Conservation (phyloP, 2,888 invertebrate species). For the Oxystoma pomonae region DNA sequence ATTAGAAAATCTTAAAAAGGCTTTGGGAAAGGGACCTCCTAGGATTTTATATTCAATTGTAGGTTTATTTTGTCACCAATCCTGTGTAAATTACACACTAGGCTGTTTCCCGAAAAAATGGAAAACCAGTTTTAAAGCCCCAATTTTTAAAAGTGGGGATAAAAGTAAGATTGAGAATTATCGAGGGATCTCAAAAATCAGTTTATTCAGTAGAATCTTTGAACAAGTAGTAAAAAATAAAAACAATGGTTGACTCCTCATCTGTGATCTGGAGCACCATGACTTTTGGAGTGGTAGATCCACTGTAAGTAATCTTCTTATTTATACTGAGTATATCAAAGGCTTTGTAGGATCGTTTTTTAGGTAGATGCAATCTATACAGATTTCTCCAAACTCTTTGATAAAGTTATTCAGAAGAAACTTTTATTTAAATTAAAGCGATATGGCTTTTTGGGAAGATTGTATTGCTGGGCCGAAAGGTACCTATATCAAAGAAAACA, state of each 20-base stretch:
- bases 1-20: not conserved
- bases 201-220: not conserved
- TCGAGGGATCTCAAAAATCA: not conserved
- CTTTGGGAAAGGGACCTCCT: not conserved
- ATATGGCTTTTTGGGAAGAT: not conserved
- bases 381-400: not conserved
- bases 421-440: not conserved
- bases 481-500: not conserved
- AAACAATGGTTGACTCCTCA: not conserved
- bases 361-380: not conserved
- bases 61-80: not conserved
- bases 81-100: not conserved
- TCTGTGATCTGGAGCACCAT: not conserved
- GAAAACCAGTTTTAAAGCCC: not conserved
- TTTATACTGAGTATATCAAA: too few species aligned
- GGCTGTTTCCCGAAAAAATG: not conserved
- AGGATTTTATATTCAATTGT: not conserved
- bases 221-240: not conserved
- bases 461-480: not conserved
- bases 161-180: not conserved
- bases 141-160: not conserved
- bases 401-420: not conserved
- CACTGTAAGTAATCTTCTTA: too few species aligned
- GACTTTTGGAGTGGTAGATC: not conserved
- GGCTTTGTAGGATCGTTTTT: too few species aligned